Conservation (phyloP, 2,113 vertebrate species). For the Trachemys scripta region DNA sequence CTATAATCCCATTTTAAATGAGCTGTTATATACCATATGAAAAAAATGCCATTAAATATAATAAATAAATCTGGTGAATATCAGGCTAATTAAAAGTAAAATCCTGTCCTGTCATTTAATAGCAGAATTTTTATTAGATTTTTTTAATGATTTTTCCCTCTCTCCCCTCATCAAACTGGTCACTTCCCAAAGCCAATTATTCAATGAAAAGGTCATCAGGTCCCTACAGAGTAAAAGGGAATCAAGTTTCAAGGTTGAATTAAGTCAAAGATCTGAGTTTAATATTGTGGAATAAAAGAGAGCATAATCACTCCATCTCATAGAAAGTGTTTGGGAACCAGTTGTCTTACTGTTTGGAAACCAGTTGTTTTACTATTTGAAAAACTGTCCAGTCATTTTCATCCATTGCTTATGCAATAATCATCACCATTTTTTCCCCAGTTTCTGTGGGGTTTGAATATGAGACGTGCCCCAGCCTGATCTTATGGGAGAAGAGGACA, state of each 20-base stretch:
- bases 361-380: background rate
- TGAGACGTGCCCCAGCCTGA: slow-evolving; percentile 95
- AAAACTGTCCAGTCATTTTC: slow-evolving; percentile 15
- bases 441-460: slow-evolving; percentile 99
- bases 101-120: slow-evolving; percentile 13
- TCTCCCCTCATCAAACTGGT: slow-evolving; percentile 32
- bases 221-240: slow-evolving; percentile 49
- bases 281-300: slow-evolving; percentile 47
- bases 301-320: slow-evolving; percentile 35
- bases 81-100: slow-evolving; percentile 24
- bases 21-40: background rate
- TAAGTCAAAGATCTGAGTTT: slow-evolving; percentile 66
- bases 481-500: slow-evolving; percentile 98
- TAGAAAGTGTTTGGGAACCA: background rate
- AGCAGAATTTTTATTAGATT: background rate
- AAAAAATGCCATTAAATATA: background rate
- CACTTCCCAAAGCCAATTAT: slow-evolving; percentile 28
- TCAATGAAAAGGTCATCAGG: slow-evolving; percentile 54
- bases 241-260: slow-evolving; percentile 67
- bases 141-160: background rate
- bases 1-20: background rate
- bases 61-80: background rate
- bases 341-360: background rate
- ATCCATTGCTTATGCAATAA: slow-evolving; percentile 18
- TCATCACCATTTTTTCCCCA: slow-evolving; percentile 62